A percentile compares a stretch with the other conserved stretches of the same genome.
These are phyloP conservation scores for Oenanthe oenanthe DNA, from an alignment of 2,113 vertebrate species.

Conservation along the genomic window DNA sequence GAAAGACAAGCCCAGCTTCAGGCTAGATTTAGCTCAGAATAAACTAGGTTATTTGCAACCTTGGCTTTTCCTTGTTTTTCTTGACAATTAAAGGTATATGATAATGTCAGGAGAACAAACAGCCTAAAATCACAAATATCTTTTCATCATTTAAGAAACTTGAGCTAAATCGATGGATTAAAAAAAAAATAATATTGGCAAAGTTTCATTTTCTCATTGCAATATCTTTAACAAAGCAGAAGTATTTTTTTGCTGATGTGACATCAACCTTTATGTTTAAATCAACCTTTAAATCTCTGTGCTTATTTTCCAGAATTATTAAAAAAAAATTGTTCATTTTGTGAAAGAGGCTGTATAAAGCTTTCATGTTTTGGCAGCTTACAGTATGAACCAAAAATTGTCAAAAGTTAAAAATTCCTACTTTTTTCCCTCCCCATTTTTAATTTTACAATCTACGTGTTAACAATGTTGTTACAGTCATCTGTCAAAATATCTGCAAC, in stretches of 20 bases:
- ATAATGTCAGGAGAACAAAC: neutral
- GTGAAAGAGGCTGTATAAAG: neutral
- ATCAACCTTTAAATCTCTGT: neutral
- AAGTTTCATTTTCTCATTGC: neutral
- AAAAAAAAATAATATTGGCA: neutral
- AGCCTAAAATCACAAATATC: neutral
- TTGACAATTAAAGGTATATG: neutral
- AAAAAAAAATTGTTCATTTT: accelerated
- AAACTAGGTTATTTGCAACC: neutral
- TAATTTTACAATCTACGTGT: neutral
- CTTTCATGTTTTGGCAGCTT: neutral
- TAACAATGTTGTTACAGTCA: neutral
- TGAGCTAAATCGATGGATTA: neutral
- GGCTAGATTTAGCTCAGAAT: neutral
- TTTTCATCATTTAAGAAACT: neutral
- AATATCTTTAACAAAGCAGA: neutral
- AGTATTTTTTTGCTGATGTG: neutral
- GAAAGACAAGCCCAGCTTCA: slow-evolving; percentile 29
- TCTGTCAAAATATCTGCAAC: neutral
- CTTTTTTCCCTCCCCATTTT: neutral
- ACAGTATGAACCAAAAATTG: neutral
- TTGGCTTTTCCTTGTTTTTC: neutral
- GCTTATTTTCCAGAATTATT: neutral
- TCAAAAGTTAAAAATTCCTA: neutral
- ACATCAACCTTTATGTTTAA: neutral